Evolutionary conservation across 2,888 invertebrate species (phyloP).

Genomic region (Xiphydria camelus): DNA sequence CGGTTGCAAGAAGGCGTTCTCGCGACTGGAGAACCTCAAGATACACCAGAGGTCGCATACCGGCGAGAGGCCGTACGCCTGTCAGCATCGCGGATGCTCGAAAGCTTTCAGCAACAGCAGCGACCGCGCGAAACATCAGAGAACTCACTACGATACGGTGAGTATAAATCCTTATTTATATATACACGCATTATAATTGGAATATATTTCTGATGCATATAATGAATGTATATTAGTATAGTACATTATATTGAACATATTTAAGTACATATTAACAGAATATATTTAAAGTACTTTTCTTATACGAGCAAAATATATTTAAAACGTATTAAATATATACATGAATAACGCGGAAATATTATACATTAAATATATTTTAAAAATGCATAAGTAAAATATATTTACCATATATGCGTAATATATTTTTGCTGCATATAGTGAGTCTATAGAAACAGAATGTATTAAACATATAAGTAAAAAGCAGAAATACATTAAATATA

Average conservation of each 20-base stretch:
- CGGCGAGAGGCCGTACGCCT: slow-evolving; percentile 94
- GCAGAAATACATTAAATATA: too few relatives aligned
- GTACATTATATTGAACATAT: too few relatives aligned
- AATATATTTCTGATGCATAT: slow-evolving; percentile 3
- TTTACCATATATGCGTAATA: not conserved
- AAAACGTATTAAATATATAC: too few relatives aligned
- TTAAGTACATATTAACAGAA: too few relatives aligned
- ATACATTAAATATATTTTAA: too few relatives aligned
- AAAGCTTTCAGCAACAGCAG: slow-evolving; percentile 99
- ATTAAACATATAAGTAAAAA: too few relatives aligned
- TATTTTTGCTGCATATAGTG: not conserved
- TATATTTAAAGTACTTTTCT: too few relatives aligned
- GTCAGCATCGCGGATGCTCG: slow-evolving; percentile 87
- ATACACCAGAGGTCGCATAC: slow-evolving; percentile 96
- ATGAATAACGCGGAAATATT: too few relatives aligned
- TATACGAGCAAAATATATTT: too few relatives aligned
- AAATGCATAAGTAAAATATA: too few relatives aligned
- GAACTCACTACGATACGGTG: slow-evolving; percentile 98
- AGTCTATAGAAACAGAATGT: too few relatives aligned
- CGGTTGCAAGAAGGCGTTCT: slow-evolving; percentile 94
- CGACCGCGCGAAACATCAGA: slow-evolving; percentile 96
- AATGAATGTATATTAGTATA: not conserved
- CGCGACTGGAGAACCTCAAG: slow-evolving; percentile 94
- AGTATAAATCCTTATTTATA: slow-evolving; percentile 53
- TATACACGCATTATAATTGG: not conserved